Conservation (phyloP, 1,140 invertebrate species). For the Probaryconus sp. region DNA sequence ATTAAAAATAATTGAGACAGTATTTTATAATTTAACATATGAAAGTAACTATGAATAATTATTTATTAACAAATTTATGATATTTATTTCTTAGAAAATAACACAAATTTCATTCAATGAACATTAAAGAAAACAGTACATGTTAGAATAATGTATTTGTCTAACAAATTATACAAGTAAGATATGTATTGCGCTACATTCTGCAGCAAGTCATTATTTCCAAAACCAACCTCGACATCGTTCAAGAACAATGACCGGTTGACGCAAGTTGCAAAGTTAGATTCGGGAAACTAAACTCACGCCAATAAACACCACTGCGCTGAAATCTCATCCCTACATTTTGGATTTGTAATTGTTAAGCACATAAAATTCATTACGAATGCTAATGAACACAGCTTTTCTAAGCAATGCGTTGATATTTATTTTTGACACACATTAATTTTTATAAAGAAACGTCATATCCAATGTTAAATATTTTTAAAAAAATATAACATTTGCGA, state of each 20-base stretch:
- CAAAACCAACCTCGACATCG: conserved; percentile 21
- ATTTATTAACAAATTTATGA: too few relatives aligned
- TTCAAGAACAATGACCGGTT: conserved; percentile 45
- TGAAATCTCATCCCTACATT: conserved; percentile 32
- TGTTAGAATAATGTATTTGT: conserved; percentile 7
- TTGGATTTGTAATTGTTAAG: conserved; percentile 16
- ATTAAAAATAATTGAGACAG: too few relatives aligned
- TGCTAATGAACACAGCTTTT: conserved; percentile 9
- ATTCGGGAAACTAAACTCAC: conserved; percentile 17
- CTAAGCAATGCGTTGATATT: too few relatives aligned
- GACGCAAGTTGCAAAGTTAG: conserved; percentile 33
- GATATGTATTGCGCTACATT: conserved; percentile 16
- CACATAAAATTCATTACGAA: conserved; percentile 6
- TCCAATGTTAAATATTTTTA: too few relatives aligned
- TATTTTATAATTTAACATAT: too few relatives aligned
- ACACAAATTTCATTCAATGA: too few relatives aligned
- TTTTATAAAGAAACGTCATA: background rate
- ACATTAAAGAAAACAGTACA: conserved; percentile 11
- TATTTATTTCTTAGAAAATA: too few relatives aligned
- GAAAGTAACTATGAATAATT: too few relatives aligned
- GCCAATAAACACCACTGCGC: conserved; percentile 33
- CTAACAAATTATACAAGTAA: conserved; percentile 12
- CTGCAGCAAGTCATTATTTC: conserved; percentile 19
- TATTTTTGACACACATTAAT: too few relatives aligned
- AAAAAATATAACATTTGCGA: too few relatives aligned